Evolutionary conservation across 2,113 vertebrate genomes (phyloP).

Genomic region (Ahaetulla prasina): DNA sequence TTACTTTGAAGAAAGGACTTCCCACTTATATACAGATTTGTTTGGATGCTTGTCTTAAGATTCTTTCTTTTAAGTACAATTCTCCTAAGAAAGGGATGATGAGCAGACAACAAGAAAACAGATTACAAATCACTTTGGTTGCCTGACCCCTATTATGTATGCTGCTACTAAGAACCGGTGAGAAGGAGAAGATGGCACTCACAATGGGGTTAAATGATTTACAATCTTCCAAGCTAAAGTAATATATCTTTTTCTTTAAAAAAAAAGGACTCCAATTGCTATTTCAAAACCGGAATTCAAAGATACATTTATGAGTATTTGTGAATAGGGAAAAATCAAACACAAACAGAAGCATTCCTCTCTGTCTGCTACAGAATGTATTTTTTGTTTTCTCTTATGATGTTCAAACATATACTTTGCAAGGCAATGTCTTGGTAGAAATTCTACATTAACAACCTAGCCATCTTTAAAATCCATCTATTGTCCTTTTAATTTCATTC

Average conservation of each 20-base stretch:
- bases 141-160: background rate
- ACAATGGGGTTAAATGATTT: background rate
- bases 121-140: background rate
- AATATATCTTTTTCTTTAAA: background rate
- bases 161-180: background rate
- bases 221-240: background rate
- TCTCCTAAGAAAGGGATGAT: background rate
- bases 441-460: background rate
- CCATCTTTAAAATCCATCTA: background rate
- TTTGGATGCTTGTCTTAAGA: background rate
- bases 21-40: background rate
- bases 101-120: background rate
- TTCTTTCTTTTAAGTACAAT: background rate
- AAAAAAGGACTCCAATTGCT: background rate
- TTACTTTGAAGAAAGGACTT: background rate
- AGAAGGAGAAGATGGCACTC: background rate
- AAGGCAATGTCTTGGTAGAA: background rate
- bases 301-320: constrained; percentile 35
- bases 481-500: background rate
- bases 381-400: background rate
- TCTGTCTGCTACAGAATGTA: background rate
- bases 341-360: background rate
- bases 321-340: constrained; percentile 26
- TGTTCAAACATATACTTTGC: background rate
- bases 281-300: background rate